phyloP scores from a whole-genome alignment of 2,797 vertebrate genomes.

The Anisognathus igniventris region DNA sequence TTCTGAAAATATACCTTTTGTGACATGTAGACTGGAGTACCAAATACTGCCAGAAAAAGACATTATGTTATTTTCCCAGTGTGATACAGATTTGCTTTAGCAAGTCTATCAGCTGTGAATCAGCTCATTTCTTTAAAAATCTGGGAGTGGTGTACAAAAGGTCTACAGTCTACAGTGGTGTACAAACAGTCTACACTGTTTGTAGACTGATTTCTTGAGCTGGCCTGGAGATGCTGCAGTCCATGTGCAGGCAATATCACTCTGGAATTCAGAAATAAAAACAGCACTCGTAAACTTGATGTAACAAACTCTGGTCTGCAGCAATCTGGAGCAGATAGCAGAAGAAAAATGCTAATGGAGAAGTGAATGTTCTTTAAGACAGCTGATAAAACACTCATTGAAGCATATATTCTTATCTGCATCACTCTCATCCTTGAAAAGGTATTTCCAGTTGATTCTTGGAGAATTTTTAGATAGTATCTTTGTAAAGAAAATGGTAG shows the following conservation, averaged over 20 bases:
- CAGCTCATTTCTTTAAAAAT: neutral
- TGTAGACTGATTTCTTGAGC: neutral
- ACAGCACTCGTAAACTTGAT: neutral
- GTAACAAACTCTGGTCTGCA: neutral
- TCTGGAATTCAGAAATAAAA: constrained; percentile 24
- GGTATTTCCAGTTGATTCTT: neutral
- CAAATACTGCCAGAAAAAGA: neutral
- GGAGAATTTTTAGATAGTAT: constrained; percentile 19
- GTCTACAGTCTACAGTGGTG: too few species aligned
- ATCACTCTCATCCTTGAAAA: neutral
- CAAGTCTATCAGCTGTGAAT: neutral
- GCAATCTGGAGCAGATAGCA: neutral
- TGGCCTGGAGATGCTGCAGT: neutral
- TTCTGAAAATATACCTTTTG: neutral
- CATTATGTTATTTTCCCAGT: neutral
- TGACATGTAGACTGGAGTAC: neutral
- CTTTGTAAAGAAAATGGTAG: neutral
- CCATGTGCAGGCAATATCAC: neutral
- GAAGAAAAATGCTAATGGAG: constrained; percentile 20
- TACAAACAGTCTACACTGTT: neutral
- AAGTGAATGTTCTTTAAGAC: neutral
- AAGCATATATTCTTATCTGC: constrained; percentile 7
- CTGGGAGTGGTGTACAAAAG: neutral
- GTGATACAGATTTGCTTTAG: neutral
- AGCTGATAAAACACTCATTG: constrained; percentile 1